phyloP scores from a whole-genome alignment of 2,797 vertebrate species.

The Enteromius radiatus region DNA sequence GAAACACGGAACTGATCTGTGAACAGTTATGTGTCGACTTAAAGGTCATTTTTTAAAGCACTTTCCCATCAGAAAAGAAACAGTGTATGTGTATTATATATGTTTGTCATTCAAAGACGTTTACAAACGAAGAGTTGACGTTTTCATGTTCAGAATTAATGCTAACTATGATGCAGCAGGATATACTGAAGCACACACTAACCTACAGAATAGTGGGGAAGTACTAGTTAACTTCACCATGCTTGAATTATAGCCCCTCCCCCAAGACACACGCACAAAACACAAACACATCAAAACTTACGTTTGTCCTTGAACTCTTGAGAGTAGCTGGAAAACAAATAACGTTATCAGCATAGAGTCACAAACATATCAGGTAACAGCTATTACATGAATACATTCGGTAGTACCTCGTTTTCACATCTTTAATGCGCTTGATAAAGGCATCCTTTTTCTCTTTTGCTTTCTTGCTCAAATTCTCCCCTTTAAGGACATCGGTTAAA shows the following conservation, averaged over 20 bases:
- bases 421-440: constrained; percentile 90
- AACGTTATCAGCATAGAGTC: constrained; percentile 27
- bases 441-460: constrained; percentile 88
- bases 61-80: background rate
- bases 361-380: constrained; percentile 30
- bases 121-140: too few species aligned
- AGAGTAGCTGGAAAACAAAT: constrained; percentile 78
- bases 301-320: constrained; percentile 87
- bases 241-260: constrained; percentile 31
- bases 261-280: constrained; percentile 12
- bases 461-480: constrained; percentile 92
- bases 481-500: constrained; percentile 85
- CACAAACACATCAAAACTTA: constrained; percentile 70
- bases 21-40: background rate
- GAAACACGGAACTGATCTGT: background rate
- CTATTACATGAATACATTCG: background rate
- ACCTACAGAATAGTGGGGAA: background rate
- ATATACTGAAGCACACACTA: background rate
- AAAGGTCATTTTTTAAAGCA: background rate
- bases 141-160: background rate
- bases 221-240: constrained; percentile 22
- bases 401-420: constrained; percentile 85
- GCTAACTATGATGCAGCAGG: background rate
- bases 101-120: background rate
- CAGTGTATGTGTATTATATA: background rate